Evolutionary conservation across 2,797 vertebrate genomes (phyloP), one percentile per base, ranked within the genome.

Genomic region (Stomatorhinus walkeri): DNA sequence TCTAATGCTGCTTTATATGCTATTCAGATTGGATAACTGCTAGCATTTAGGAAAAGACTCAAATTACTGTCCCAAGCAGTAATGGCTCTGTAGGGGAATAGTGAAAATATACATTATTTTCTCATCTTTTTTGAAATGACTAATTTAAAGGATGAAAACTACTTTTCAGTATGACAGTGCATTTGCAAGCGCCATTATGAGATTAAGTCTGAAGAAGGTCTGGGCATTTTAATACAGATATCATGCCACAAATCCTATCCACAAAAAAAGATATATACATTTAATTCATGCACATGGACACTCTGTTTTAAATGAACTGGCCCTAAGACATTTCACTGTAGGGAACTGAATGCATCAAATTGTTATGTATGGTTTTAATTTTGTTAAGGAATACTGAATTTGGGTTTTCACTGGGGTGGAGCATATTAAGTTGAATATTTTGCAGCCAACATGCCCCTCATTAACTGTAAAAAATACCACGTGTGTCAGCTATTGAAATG

Each of bases 1-100:
- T 46, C n/a, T 84, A 85, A 89, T 85, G 46, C 76, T 85, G 46
- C 51, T 87, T 89, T 81, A 84, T 52, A 89, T 89, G 85, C 56
- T 85, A 36, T 88, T 89, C 87, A 68, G 19, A 89, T 83, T 68
- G 76, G 56, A 64, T 52, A 88, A 88, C 54, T 88, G 32, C 22
- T 36, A 54, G 72, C 24, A 64, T 89, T 89, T 52, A 84, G 54
- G 76, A 43, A 83, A 36, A 36, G 52, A 28, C 24, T 68, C 6
- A 9, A 59, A 88, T 64, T 40, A 5, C 68, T 83, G 51, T 40
- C 59, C 48, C 48, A 72, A 61, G 54, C 72, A 89, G 51, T 87
- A 59, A 89, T 89, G 72, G 22, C 79, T 85, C 54, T 85, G 46
- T 36, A 64, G 72, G 86, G 87, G 89, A 89, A 49, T 51, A 68